phyloP scores from a whole-genome alignment of 2,888 invertebrate species.

The Drosophila colorata region DNA sequence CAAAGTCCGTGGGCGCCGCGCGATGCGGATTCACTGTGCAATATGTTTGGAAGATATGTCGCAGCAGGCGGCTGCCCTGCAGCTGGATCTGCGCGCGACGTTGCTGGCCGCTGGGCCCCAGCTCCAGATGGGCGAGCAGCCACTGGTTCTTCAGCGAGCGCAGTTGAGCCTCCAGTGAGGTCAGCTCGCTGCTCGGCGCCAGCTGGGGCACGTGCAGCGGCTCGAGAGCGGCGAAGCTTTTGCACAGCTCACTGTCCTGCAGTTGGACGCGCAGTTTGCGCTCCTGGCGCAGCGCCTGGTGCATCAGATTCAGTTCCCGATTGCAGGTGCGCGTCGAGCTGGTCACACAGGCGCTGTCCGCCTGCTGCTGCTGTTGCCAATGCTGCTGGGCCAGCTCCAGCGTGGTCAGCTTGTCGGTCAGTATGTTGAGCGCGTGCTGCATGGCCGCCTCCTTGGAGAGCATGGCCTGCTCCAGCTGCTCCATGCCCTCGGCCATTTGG shows the following conservation, averaged over 20 bases:
- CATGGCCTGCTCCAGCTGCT: conserved; percentile 91
- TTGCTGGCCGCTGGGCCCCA: conserved; percentile 45
- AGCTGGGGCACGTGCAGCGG: conserved; percentile 86
- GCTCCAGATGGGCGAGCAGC: conserved; percentile 75
- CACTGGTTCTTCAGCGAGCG: conserved; percentile 73
- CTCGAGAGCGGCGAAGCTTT: conserved; percentile 86
- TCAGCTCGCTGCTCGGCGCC: conserved; percentile 51
- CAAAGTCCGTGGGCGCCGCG: conserved; percentile 80
- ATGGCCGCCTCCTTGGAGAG: conserved; percentile 95
- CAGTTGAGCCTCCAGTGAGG: conserved; percentile 81
- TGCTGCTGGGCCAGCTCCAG: conserved; percentile 94
- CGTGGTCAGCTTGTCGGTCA: conserved; percentile 95
- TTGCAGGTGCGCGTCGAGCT: conserved; percentile 66
- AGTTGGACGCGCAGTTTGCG: conserved; percentile 86
- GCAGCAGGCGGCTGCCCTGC: conserved; percentile 68
- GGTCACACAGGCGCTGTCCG: conserved; percentile 77
- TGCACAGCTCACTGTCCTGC: conserved; percentile 86
- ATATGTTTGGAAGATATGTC: conserved; percentile 83
- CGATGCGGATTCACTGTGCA: conserved; percentile 83
- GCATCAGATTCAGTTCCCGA: conserved; percentile 67
- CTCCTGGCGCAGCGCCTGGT: conserved; percentile 85
- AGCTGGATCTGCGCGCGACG: conserved; percentile 76
- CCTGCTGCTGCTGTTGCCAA: conserved; percentile 92
- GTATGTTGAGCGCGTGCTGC: conserved; percentile 96
- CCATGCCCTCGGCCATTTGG: conserved; percentile 85